A percentile compares a stretch with the other conserved stretches of the same genome.
Evolutionary conservation across 2,113 vertebrate genomes (phyloP).

Genomic region (Calidris pygmaea): DNA sequence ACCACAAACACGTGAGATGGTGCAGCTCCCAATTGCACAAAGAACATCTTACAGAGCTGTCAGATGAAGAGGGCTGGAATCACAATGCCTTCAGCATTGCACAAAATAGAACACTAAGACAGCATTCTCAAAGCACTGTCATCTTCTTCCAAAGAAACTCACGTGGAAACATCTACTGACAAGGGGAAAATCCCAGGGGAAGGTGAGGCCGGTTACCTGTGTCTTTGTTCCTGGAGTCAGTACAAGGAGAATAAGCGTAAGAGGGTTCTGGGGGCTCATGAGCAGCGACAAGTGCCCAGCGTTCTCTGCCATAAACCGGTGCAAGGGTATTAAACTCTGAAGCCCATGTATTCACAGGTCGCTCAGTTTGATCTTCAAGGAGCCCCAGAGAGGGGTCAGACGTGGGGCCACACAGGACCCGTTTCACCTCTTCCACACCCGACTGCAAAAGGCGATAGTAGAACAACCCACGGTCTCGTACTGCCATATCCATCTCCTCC

Average conservation of each 20-base stretch:
- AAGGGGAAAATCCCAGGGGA: not conserved
- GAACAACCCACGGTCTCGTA: conserved; percentile 90
- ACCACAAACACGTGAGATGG: not conserved
- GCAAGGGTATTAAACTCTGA: conserved; percentile 86
- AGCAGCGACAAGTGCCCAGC: conserved; percentile 65
- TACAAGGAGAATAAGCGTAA: not conserved
- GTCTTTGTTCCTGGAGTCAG: conserved; percentile 31
- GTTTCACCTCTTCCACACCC: conserved; percentile 80
- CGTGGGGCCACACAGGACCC: conserved; percentile 84
- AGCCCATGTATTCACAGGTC: conserved; percentile 85
- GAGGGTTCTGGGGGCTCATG: conserved; percentile 43
- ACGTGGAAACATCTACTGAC: not conserved
- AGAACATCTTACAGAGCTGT: not conserved
- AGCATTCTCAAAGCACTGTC: not conserved
- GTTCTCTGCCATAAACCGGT: conserved; percentile 75
- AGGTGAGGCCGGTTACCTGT: not conserved
- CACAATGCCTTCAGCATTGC: not conserved
- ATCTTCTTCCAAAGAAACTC: not conserved
- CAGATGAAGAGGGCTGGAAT: not conserved
- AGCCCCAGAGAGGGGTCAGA: conserved; percentile 89
- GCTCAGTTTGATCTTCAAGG: conserved; percentile 81
- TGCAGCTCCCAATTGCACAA: not conserved
- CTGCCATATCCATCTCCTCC: conserved; percentile 90
- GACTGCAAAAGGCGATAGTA: conserved; percentile 89
- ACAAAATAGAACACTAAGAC: not conserved